A percentile compares a stretch with the other conserved stretches of the same genome.
These are phyloP conservation scores for Xyrichtys novacula DNA, from an alignment of 2,797 vertebrate species.

Conservation along the genomic window DNA sequence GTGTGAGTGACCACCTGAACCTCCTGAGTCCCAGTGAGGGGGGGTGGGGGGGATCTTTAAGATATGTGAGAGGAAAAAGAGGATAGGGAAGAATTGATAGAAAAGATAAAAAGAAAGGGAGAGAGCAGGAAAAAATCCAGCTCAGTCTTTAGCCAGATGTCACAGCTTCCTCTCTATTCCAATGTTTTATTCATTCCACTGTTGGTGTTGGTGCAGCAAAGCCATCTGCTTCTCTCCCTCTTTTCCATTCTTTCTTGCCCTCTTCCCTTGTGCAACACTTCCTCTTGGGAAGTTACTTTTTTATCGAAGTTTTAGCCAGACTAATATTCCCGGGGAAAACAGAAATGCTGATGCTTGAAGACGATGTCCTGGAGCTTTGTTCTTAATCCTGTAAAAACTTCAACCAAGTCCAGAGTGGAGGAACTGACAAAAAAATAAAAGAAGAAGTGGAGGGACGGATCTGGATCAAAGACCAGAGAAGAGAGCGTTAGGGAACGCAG, in stretches of 20 bases:
- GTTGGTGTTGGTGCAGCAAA: conserved; percentile 53
- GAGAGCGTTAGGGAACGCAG: conserved; percentile 19
- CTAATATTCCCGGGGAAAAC: conserved; percentile 24
- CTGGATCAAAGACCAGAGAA: conserved; percentile 41
- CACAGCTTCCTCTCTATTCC: conserved; percentile 55
- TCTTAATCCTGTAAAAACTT: conserved; percentile 49
- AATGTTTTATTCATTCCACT: conserved; percentile 78
- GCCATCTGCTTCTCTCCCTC: conserved; percentile 56
- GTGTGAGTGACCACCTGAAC: conserved; percentile 42
- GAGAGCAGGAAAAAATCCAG: conserved; percentile 27
- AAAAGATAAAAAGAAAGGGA: conserved; percentile 23
- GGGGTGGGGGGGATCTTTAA: background rate
- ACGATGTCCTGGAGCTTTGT: conserved; percentile 17
- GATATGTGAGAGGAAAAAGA: conserved; percentile 1
- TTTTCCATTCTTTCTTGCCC: conserved; percentile 11
- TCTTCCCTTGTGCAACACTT: conserved; percentile 25
- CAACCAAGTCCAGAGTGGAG: conserved; percentile 31
- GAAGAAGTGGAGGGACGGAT: background rate
- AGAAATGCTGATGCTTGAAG: conserved; percentile 20
- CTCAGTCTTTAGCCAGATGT: conserved; percentile 65
- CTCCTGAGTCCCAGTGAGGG: conserved; percentile 18
- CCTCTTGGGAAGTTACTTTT: conserved; percentile 12
- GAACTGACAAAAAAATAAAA: conserved; percentile 19
- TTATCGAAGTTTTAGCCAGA: conserved; percentile 20
- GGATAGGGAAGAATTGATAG: conserved; percentile 20